phyloP scores from a whole-genome alignment of 2,113 vertebrate species.

The Cariama cristata region DNA sequence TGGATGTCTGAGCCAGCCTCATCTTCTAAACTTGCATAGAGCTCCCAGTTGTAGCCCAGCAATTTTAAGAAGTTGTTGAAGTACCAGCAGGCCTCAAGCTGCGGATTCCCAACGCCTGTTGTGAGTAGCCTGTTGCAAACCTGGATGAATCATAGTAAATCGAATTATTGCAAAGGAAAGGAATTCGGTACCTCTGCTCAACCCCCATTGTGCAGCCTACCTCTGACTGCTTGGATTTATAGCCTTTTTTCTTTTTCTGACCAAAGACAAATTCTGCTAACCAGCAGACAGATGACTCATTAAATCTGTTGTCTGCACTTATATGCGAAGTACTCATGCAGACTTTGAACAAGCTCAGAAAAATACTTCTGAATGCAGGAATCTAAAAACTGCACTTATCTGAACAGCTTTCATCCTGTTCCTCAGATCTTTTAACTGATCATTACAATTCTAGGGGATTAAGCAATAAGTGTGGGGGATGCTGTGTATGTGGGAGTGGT shows the following conservation, averaged over 20 bases:
- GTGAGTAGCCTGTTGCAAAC: not conserved
- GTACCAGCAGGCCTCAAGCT: not conserved
- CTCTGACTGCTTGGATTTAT: not conserved
- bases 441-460: not conserved
- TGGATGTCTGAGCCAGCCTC: not conserved
- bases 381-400: not conserved
- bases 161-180: not conserved
- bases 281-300: not conserved
- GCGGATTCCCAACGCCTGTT: not conserved
- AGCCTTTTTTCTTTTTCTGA: not conserved
- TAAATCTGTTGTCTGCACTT: not conserved
- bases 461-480: not conserved
- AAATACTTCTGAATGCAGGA: not conserved
- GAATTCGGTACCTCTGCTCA: not conserved
- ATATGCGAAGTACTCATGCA: not conserved
- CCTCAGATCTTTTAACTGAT: not conserved
- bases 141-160: not conserved
- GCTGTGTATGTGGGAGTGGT: not conserved
- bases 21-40: not conserved
- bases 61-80: not conserved
- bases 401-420: not conserved
- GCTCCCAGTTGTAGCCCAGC: not conserved
- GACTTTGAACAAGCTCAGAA: not conserved
- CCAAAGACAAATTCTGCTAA: not conserved
- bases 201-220: not conserved